Percentiles rank a stretch among this genome's conserved stretches.
Evolutionary conservation across 2,888 invertebrate species (phyloP).

Genomic region (Euproctis similis): DNA sequence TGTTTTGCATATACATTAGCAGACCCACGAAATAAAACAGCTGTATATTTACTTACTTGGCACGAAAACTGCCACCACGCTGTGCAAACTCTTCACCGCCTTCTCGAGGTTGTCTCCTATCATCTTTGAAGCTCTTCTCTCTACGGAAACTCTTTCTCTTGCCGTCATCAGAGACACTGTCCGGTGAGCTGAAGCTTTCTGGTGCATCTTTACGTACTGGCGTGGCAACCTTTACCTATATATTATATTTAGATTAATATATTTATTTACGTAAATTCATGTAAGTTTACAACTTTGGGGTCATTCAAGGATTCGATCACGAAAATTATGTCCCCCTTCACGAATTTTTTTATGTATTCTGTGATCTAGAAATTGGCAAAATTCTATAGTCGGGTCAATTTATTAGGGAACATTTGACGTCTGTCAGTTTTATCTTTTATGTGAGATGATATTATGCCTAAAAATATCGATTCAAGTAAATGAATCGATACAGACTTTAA

Average conservation of each 20-base stretch:
- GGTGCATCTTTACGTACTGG: constrained; percentile 57
- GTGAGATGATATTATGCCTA: too few relatives aligned
- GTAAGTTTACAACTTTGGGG: not conserved
- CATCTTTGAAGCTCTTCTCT: constrained; percentile 65
- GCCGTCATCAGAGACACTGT: constrained; percentile 46
- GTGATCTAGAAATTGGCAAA: too few relatives aligned
- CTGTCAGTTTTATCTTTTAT: too few relatives aligned
- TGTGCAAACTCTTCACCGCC: constrained; percentile 46
- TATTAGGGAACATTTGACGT: too few relatives aligned
- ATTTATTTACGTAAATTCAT: not conserved
- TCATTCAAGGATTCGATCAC: too few relatives aligned
- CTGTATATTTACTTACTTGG: constrained; percentile 49
- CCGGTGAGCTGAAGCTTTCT: constrained; percentile 58
- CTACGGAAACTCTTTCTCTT: constrained; percentile 44
- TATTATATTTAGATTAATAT: too few relatives aligned
- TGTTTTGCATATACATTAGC: too few relatives aligned
- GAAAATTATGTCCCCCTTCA: too few relatives aligned
- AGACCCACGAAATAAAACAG: too few relatives aligned
- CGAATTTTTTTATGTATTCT: not conserved
- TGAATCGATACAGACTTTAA: too few relatives aligned
- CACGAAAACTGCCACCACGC: constrained; percentile 55
- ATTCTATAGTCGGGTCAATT: too few relatives aligned
- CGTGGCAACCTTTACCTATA: constrained; percentile 47
- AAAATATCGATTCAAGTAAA: too few relatives aligned
- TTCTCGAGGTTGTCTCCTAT: constrained; percentile 41